These are phyloP conservation scores for Tragelaphus eurycerus DNA, from an alignment of 2,797 vertebrate species.

Conservation along the genomic window DNA sequence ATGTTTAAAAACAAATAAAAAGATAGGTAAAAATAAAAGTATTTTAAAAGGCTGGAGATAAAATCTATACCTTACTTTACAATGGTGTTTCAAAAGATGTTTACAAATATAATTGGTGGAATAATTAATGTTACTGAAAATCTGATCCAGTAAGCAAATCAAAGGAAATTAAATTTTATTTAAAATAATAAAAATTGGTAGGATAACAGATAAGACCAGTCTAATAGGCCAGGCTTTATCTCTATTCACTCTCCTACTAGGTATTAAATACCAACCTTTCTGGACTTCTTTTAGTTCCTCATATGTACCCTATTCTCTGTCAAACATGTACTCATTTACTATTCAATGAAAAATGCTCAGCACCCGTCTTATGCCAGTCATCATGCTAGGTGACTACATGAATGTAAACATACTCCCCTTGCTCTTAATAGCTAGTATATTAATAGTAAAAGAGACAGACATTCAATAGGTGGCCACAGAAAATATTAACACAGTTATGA, in stretches of 20 bases:
- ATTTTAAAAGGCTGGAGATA: not conserved
- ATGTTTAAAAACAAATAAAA: not conserved
- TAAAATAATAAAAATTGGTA: not conserved
- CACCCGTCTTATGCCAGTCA: not conserved
- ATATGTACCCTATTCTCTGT: not conserved
- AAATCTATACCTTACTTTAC: constrained; percentile 5
- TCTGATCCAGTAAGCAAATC: not conserved
- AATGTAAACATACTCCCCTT: not conserved
- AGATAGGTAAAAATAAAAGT: not conserved
- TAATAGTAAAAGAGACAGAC: not conserved
- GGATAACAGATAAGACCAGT: not conserved
- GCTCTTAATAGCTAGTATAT: not conserved
- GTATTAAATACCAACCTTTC: not conserved
- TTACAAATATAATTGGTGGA: not conserved
- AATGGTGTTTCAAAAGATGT: not conserved
- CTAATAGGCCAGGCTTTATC: not conserved
- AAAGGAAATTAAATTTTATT: constrained; percentile 7
- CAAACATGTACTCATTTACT: not conserved
- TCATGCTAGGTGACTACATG: not conserved
- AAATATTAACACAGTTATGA: not conserved
- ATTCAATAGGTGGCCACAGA: not conserved
- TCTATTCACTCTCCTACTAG: not conserved
- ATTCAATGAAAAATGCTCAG: not conserved
- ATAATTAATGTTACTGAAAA: not conserved
- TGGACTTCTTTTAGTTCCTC: not conserved